These are phyloP conservation scores for Cetoscarus ocellatus DNA, from an alignment of 2,797 vertebrate genomes.

Conservation along the genomic window DNA sequence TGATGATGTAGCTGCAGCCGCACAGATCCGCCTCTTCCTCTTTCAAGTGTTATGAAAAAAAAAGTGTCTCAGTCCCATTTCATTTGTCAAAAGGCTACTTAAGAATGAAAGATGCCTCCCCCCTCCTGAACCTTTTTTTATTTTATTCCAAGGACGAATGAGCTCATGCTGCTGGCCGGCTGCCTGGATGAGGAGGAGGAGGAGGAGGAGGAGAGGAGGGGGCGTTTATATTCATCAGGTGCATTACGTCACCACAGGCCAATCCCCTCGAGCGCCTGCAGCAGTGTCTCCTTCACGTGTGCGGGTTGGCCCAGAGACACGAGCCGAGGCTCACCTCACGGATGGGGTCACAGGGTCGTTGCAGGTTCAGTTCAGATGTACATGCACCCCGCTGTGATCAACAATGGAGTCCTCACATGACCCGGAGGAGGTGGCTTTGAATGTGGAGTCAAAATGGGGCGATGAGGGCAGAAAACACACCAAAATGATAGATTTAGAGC, in stretches of 20 bases:
- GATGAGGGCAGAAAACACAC: neutral
- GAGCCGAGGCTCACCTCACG: neutral
- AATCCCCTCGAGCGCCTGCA: slow-evolving; percentile 63
- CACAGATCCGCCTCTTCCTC: slow-evolving; percentile 41
- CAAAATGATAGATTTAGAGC: neutral
- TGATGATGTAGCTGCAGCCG: slow-evolving; percentile 28
- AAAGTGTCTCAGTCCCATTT: slow-evolving; percentile 64
- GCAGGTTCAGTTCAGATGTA: neutral
- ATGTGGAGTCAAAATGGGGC: neutral
- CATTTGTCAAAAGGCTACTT: slow-evolving; percentile 75
- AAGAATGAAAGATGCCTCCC: slow-evolving; percentile 67
- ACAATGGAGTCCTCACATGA: neutral
- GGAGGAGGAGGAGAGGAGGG: slow-evolving; percentile 41
- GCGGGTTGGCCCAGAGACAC: slow-evolving; percentile 29
- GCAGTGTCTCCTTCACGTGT: slow-evolving; percentile 24
- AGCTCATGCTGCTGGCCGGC: slow-evolving; percentile 73
- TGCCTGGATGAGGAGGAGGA: slow-evolving; percentile 64
- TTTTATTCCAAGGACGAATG: slow-evolving; percentile 70
- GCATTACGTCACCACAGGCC: slow-evolving; percentile 78
- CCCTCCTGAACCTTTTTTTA: slow-evolving; percentile 17
- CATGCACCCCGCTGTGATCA: neutral
- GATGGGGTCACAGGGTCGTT: slow-evolving; percentile 30
- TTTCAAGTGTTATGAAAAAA: slow-evolving; percentile 62
- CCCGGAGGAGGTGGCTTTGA: neutral
- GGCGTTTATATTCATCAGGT: slow-evolving; percentile 76